Percentiles rank a stretch among this genome's conserved stretches.
These are phyloP conservation scores for Hydriomena furcata DNA, from an alignment of 2,888 invertebrate genomes.

Conservation along the genomic window DNA sequence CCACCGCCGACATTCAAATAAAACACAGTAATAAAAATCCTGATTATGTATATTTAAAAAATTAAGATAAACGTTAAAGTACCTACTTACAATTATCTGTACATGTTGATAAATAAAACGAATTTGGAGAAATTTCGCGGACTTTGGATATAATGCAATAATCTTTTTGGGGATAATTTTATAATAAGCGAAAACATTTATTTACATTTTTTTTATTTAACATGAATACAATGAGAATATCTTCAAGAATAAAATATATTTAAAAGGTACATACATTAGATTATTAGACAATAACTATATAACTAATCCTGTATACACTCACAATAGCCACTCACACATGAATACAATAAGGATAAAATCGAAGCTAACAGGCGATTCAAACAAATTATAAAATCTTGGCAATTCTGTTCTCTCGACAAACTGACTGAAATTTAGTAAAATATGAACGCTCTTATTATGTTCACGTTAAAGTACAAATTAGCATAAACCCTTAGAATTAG, in stretches of 20 bases:
- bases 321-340: conserved; percentile 53
- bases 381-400: conserved; percentile 13
- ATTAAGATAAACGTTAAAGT: conserved; percentile 75
- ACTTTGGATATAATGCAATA: conserved; percentile 60
- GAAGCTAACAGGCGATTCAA: conserved; percentile 41
- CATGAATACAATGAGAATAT: conserved; percentile 51
- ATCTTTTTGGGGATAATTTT: conserved; percentile 56
- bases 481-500: too few relatives aligned
- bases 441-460: too few relatives aligned
- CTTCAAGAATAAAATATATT: conserved; percentile 45
- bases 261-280: conserved; percentile 62
- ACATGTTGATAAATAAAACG: conserved; percentile 75
- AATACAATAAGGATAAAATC: conserved; percentile 36
- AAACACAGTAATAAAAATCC: conserved; percentile 67
- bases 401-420: too few relatives aligned
- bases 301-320: conserved; percentile 51
- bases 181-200: conserved; percentile 61
- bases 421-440: too few relatives aligned
- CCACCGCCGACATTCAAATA: conserved; percentile 42
- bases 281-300: conserved; percentile 39
- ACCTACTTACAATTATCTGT: conserved; percentile 80
- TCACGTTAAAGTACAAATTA: too few relatives aligned
- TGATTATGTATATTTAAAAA: conserved; percentile 81
- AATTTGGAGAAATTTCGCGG: conserved; percentile 69
- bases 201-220: conserved; percentile 61